These are phyloP conservation scores for Sebastes fasciatus DNA, from an alignment of 2,113 vertebrate species.

Conservation along the genomic window DNA sequence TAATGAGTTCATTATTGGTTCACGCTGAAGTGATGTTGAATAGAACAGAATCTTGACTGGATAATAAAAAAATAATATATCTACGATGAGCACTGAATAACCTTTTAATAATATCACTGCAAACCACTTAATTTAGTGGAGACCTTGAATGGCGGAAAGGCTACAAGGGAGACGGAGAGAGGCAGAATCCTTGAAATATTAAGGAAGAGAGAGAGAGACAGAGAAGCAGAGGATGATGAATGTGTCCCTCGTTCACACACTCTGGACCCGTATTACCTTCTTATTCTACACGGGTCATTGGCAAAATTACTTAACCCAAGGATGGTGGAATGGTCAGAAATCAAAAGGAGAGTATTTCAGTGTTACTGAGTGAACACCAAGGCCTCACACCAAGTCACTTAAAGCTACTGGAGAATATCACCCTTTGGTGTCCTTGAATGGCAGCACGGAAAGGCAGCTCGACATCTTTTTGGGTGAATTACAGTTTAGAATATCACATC, in stretches of 20 bases:
- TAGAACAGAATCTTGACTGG: background rate
- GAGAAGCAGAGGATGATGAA: constrained; percentile 34
- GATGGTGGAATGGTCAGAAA: constrained; percentile 38
- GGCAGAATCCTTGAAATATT: constrained; percentile 50
- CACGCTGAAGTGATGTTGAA: background rate
- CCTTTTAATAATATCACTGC: constrained; percentile 32
- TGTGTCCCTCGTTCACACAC: constrained; percentile 29
- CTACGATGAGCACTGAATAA: constrained; percentile 22
- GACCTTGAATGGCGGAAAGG: constrained; percentile 30
- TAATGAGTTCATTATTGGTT: background rate
- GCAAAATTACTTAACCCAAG: constrained; percentile 57
- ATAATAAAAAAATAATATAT: background rate
- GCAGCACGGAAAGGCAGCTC: constrained; percentile 11
- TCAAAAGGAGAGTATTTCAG: constrained; percentile 27
- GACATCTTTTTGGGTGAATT: background rate
- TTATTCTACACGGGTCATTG: constrained; percentile 47
- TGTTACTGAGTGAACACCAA: constrained; percentile 34
- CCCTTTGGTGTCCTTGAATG: background rate
- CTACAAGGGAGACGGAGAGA: constrained; percentile 1
- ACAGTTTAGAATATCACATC: background rate
- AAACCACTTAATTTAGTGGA: constrained; percentile 28
- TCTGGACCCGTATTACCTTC: constrained; percentile 22
- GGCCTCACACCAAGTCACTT: constrained; percentile 9
- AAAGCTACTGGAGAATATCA: constrained; percentile 22
- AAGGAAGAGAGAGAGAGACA: constrained; percentile 7